Conservation (phyloP, 2,113 vertebrate species). For the Leiothrix lutea region DNA sequence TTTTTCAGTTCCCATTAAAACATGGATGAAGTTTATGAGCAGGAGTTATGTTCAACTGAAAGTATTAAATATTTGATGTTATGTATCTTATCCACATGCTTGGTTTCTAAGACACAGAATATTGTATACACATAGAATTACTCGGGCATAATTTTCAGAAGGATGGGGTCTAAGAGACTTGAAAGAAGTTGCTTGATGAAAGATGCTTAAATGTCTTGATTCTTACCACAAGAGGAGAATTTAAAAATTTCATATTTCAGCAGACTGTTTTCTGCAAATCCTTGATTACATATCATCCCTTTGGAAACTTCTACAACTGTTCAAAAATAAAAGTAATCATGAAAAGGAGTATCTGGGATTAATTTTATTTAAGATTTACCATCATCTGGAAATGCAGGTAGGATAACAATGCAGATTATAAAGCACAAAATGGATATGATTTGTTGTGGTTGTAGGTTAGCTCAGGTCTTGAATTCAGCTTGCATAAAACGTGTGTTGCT, state of each 20-base stretch:
- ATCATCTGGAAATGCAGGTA: not conserved
- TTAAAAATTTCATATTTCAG: not conserved
- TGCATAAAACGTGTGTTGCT: rapidly evolving
- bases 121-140: not conserved
- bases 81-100: not conserved
- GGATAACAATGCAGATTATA: not conserved
- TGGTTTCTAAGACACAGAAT: not conserved
- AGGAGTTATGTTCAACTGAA: not conserved
- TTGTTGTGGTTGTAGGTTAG: not conserved
- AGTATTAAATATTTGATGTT: not conserved
- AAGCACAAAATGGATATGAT: not conserved
- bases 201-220: not conserved
- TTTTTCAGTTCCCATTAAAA: not conserved
- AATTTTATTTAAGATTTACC: not conserved
- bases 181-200: not conserved
- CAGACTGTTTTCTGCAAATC: not conserved
- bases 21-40: not conserved
- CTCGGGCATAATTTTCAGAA: not conserved
- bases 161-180: not conserved
- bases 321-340: not conserved
- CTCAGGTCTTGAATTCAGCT: not conserved
- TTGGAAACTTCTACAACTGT: not conserved
- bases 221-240: not conserved
- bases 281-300: not conserved
- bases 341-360: not conserved